Base-by-base conservation (phyloP, 2,797 vertebrate species). In the Darevskia nairensis region DNA sequence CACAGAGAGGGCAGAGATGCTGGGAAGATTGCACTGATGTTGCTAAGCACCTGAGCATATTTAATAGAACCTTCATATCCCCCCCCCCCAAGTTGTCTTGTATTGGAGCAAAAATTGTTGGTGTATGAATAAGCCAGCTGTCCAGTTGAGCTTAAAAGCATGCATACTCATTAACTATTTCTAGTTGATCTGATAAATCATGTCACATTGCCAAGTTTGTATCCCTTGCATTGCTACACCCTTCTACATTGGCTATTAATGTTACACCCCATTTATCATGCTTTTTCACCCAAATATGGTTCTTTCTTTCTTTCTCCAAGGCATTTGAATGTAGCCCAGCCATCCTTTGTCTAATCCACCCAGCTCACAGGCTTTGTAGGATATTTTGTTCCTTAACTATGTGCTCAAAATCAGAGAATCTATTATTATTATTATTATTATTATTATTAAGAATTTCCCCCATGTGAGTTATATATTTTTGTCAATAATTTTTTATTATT, bases 351-450 rank as follows among this genome's bases (percentile, higher is more conserved):
- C 50, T 76, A 77, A 64, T 32, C 46, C 32, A 74, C 32, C 0
- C 15, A 23, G 50, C 44, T 66, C 41, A 77, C 15, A 85, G 84
- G 35, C 15, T 17, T 25, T 74, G 19, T 6, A 2, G 25, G 59
- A 75, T 89, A 76, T 84, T 77, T 6, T 13, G 29, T 25, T 79
- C 39, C 17, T 1, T 80, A 90, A 39, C 9, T 90, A 81, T 89
- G 6, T 81, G 86, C 89, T 89, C 84, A 89, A 90, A 92, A 35
- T n/a, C 50, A 92, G 2, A 41, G 11, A 79, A 80, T 89, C 86
- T 15, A 15, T 35, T 35, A 35, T 35, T 35, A 44, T 46, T 46
- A 46, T 46, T 50, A 50, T 13, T 15, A 50, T 50, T 50, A 50
- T 44, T 68, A 77, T 84, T 82, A 86, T 50, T 66, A 74, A 41